phyloP scores from a whole-genome alignment of 2,888 invertebrate species.

The Sarcophaga carnaria region DNA sequence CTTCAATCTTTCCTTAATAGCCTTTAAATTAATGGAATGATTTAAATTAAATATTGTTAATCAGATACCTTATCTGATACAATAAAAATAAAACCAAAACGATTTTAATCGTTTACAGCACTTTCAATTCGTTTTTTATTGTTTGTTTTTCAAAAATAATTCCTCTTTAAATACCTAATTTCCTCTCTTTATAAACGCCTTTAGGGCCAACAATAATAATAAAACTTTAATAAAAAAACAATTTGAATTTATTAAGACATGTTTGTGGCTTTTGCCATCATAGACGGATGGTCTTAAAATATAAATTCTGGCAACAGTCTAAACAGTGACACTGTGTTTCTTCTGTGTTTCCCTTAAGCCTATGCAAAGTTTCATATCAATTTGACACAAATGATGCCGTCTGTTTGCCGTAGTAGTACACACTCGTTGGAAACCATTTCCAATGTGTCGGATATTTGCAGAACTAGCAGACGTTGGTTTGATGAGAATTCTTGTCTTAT shows the following conservation, averaged over 20 bases:
- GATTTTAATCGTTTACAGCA: background rate
- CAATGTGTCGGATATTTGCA: background rate
- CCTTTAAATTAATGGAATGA: too few relatives aligned
- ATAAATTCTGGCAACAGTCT: slow-evolving; percentile 8
- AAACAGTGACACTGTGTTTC: slow-evolving; percentile 38
- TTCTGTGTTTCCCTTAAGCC: slow-evolving; percentile 41
- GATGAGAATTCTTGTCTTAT: slow-evolving; percentile 21
- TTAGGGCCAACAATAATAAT: background rate
- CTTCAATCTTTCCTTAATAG: too few relatives aligned
- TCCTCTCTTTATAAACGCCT: background rate
- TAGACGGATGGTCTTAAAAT: background rate
- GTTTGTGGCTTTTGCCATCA: slow-evolving; percentile 6
- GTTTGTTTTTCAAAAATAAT: background rate
- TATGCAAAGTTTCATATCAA: slow-evolving; percentile 13
- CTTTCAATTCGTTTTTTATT: background rate
- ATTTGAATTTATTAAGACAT: slow-evolving; percentile 24
- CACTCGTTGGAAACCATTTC: background rate
- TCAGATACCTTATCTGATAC: too few relatives aligned
- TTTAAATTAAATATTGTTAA: too few relatives aligned
- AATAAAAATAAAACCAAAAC: too few relatives aligned
- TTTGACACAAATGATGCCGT: slow-evolving; percentile 36
- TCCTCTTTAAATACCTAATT: background rate
- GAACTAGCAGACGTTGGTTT: background rate
- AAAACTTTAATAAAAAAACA: background rate
- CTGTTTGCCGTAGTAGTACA: background rate